A percentile compares a stretch with the other conserved stretches of the same genome.
Evolutionary conservation across 2,113 vertebrate species (phyloP).

Genomic region (human (Homo sapiens)): GRCh38 chr9:2813501-2814000

Average conservation of each 20-base stretch:
- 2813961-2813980: neutral
- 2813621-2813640: neutral
- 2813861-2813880: neutral
- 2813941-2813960: neutral
- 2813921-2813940: neutral
- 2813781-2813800: neutral
- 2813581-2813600: neutral
- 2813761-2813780: neutral
- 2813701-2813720: neutral
- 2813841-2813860: neutral
- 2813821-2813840: neutral
- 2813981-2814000: neutral
- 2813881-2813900: neutral
- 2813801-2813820: neutral
- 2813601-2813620: neutral
- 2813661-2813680: neutral
- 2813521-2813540: neutral
- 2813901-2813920: neutral
- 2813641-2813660: neutral
- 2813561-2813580: neutral
- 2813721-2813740: neutral
- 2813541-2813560: neutral
- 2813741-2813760: neutral
- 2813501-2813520: rapidly evolving
- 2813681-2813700: neutral